A percentile compares a stretch with the other conserved stretches of the same genome.
These are phyloP conservation scores for Parnassius glacialis DNA, from an alignment of 2,888 invertebrate species.

Conservation along the genomic window DNA sequence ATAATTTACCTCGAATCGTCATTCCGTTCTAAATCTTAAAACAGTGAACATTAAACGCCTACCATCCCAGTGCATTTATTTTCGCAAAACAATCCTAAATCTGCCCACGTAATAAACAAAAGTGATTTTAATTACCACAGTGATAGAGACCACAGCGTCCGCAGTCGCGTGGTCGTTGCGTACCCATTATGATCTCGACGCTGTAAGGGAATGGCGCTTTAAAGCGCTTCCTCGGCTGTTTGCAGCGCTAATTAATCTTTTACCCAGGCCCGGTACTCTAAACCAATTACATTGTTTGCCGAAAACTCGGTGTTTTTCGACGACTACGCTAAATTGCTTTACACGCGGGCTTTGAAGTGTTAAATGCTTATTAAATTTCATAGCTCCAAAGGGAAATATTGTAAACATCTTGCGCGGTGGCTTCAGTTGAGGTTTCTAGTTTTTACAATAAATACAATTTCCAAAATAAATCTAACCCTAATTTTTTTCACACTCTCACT, in stretches of 20 bases:
- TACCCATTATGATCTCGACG: conserved; percentile 46
- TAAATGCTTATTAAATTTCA: conserved; percentile 77
- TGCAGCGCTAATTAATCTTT: conserved; percentile 75
- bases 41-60: conserved; percentile 40
- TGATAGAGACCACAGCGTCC: conserved; percentile 31
- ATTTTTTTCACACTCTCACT: too few relatives aligned
- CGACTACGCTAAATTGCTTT: conserved; percentile 74
- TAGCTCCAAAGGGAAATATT: conserved; percentile 68
- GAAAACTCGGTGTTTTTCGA: conserved; percentile 74
- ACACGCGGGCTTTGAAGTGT: conserved; percentile 74
- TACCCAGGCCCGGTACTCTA: conserved; percentile 60
- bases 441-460: conserved; percentile 1
- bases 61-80: conserved; percentile 36
- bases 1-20: conserved; percentile 34
- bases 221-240: conserved; percentile 64
- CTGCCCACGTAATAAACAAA: conserved; percentile 14
- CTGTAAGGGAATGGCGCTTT: conserved; percentile 45
- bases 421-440: conserved; percentile 20
- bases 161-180: conserved; percentile 28
- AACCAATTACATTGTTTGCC: conserved; percentile 72
- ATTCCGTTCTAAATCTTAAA: conserved; percentile 41
- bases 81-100: conserved; percentile 10
- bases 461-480: too few relatives aligned
- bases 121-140: conserved; percentile 22
- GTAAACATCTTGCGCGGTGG: conserved; percentile 42